Conservation (phyloP, 2,797 vertebrate genomes). For the Nyctalus aviator region DNA sequence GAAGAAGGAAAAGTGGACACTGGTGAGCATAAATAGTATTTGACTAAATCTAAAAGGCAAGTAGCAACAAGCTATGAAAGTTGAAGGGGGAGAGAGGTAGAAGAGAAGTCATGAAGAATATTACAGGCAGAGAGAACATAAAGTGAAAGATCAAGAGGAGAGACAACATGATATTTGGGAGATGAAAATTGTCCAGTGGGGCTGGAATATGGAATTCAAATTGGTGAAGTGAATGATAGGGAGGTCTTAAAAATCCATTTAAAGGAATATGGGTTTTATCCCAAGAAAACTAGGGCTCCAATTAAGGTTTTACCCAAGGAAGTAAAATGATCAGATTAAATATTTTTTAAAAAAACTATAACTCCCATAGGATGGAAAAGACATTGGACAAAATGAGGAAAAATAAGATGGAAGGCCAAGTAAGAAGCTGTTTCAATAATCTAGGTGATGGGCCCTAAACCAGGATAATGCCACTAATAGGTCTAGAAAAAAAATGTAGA, state of each 20-base stretch:
- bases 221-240: background rate
- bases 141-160: background rate
- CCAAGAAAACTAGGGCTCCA: background rate
- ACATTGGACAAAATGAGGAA: background rate
- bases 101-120: background rate
- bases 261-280: conserved; percentile 24
- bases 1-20: background rate
- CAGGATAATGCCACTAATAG: background rate
- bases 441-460: background rate
- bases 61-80: background rate
- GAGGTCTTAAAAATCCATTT: conserved; percentile 19
- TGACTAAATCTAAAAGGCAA: background rate
- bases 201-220: background rate
- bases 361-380: background rate
- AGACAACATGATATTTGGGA: background rate
- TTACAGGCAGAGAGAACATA: background rate
- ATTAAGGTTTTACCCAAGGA: conserved; percentile 27
- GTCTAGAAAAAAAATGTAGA: background rate
- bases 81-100: background rate
- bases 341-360: conserved; percentile 27
- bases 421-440: conserved; percentile 36
- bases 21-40: background rate
- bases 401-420: background rate
- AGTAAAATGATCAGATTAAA: conserved; percentile 21
- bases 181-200: background rate